phyloP scores from a whole-genome alignment of 2,888 invertebrate species.

The Eledone cirrhosa region DNA sequence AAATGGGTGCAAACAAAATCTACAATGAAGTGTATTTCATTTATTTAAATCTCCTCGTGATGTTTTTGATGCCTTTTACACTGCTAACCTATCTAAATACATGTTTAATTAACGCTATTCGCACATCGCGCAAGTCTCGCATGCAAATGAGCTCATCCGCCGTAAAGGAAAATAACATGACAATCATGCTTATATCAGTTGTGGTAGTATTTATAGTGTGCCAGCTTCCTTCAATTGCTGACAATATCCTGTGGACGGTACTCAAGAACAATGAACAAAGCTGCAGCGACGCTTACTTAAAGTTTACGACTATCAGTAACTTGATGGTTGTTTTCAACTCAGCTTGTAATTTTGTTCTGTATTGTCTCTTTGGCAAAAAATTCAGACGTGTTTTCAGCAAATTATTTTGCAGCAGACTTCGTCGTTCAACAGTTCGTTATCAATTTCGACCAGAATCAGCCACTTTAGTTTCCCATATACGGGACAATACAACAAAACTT shows the following conservation, averaged over 20 bases:
- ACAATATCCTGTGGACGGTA: constrained; percentile 60
- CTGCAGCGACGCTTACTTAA: constrained; percentile 46
- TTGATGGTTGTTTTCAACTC: constrained; percentile 61
- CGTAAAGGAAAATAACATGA: constrained; percentile 87
- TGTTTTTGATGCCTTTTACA: constrained; percentile 62
- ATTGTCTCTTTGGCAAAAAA: constrained; percentile 61
- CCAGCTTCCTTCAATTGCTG: constrained; percentile 71
- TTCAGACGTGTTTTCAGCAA: constrained; percentile 51
- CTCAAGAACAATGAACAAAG: constrained; percentile 40
- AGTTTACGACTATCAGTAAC: constrained; percentile 54
- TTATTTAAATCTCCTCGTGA: constrained; percentile 59
- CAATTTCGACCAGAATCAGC: constrained; percentile 41
- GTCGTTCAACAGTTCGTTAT: constrained; percentile 10
- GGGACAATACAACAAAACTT: constrained; percentile 34
- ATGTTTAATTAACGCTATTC: constrained; percentile 60
- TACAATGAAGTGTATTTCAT: constrained; percentile 62
- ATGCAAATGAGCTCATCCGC: constrained; percentile 48
- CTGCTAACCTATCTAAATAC: constrained; percentile 60
- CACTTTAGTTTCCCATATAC: constrained; percentile 39
- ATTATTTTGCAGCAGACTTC: constrained; percentile 33
- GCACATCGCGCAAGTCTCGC: constrained; percentile 47
- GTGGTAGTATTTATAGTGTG: constrained; percentile 93
- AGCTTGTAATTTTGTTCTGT: constrained; percentile 62
- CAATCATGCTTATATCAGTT: constrained; percentile 95
- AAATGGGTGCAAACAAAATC: constrained; percentile 51